Base-by-base conservation (phyloP, 2,888 invertebrate genomes). In the Nysson spinosus region DNA sequence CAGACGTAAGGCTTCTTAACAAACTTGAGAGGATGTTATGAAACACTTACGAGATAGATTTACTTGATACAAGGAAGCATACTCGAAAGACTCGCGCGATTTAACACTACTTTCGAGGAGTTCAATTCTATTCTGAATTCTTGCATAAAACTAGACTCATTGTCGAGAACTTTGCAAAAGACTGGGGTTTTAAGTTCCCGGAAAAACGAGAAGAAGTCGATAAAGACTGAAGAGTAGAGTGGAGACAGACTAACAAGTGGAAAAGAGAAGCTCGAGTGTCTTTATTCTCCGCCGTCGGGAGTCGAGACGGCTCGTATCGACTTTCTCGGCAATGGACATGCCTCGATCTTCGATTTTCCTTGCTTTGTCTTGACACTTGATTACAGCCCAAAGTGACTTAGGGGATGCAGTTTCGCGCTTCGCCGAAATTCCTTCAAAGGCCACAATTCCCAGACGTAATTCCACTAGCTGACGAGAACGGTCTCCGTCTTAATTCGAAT, bases 291-390 rank as follows among this genome's bases (percentile, higher is more conserved):
- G 42, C 42, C 61, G 60, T 46, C 65, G 65, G 55, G n/a, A 60
- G 60, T 51, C 61, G 65, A 50, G 60, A 55, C 61, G 55, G 34
- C 61, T 43, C 51, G 51, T 66, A 66, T 66, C 66, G 66, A 66
- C 62, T 52, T 51, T 46, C 57, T 39, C 40, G 7, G 35, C 40
- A 6, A 20, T 14, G 19, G 50, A 40, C 47, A 35, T n/a, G 43
- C 42, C 61, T 37, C 49, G 40, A 60, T 50, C 51, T 55, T 44
- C 64, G 28, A 60, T 44, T 54, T 44, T 44, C 60, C 42, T 49
- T 32, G 34, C 54, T 49, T 34, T 16, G 28, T 43, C 28, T 16
- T 14, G 43, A 16, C 43, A 28, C 43, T 28, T 43, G 14, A 9
- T 16, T 16, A n/a, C 28, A 28, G n/a, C 26, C 26, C 9, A 14